Percentiles rank a stretch among this genome's conserved stretches.
phyloP scores from a whole-genome alignment of 1,140 invertebrate genomes.

The Polypedilum vanderplanki region DNA sequence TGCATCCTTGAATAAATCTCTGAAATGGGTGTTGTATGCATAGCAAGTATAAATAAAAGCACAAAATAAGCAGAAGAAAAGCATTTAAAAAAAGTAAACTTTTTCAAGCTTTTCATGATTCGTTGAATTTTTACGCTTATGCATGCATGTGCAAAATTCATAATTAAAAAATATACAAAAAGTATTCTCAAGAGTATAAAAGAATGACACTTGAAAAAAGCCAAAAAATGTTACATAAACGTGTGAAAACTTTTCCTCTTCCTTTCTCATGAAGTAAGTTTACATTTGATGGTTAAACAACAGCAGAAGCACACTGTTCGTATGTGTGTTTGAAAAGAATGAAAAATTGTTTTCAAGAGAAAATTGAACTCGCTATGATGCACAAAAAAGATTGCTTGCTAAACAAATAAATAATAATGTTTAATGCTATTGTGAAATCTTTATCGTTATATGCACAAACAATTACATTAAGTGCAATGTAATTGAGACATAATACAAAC shows the following conservation, averaged over 20 bases:
- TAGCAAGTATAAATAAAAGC: too few relatives aligned
- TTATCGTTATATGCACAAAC: background rate
- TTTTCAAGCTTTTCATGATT: too few relatives aligned
- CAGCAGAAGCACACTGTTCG: background rate
- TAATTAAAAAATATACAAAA: too few relatives aligned
- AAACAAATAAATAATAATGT: background rate
- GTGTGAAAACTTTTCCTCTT: background rate
- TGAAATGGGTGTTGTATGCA: too few relatives aligned
- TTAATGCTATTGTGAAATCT: background rate
- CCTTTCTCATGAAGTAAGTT: background rate
- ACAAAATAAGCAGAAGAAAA: too few relatives aligned
- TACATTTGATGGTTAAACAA: conserved; percentile 1
- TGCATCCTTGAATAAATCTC: too few relatives aligned
- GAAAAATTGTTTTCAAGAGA: background rate
- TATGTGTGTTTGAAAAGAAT: background rate
- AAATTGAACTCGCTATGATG: background rate
- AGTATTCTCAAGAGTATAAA: too few relatives aligned
- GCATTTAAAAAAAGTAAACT: too few relatives aligned
- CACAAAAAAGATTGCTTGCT: conserved; percentile 11
- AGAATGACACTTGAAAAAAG: too few relatives aligned
- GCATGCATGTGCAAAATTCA: too few relatives aligned
- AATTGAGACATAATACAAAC: background rate
- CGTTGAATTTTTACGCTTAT: too few relatives aligned
- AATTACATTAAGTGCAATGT: conserved; percentile 6
- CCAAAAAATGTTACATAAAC: background rate